Base-by-base conservation (phyloP, 2,113 vertebrate genomes). In the Etheostoma spectabile region DNA sequence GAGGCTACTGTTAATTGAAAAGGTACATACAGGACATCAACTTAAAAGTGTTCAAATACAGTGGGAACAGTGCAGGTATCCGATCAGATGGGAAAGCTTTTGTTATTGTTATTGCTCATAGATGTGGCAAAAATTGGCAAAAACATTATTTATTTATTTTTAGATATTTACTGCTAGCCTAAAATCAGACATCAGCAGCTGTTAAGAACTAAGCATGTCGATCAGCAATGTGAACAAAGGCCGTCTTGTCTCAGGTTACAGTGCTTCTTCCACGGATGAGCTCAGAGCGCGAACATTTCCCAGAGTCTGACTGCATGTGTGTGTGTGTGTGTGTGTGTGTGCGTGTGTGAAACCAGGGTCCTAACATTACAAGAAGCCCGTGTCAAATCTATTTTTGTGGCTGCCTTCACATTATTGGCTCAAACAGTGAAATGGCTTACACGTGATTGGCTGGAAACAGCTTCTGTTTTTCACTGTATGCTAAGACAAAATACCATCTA, bases 381-480 rank as follows among this genome's bases (percentile, higher is more conserved):
- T 59, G 82, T 88, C 80, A 93, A n/a, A 53, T 76, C 75, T 89
- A 85, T 90, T 86, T 56, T 86, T 56, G 61, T 27, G 66, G 51
- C 55, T 70, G 49, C 66, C 30, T 48, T 49, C 45, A 35, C 10
- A 1, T 66, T 35, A 83, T 72, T 86, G 78, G 81, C 49, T 57
- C 24, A 56, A 30, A 56, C 55, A 0, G 18, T 38, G 60, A 77
- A 27, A 24, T 18, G 14, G 6, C 35, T 55, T 18, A 1, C 19
- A 22, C 45, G 45, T 69, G 79, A 88, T 66, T 79, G 80, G 79
- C 35, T 73, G 18, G 74, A 24, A 61, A 33, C 45, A 72, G 55
- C 48, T 46, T 71, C 48, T 82, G 46, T 2, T 35, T 51, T 27
- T 51, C 59, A 52, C 30, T 64, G 30, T 14, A 27, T 60, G 48